These are phyloP conservation scores for Leptodactylus fallax DNA, from an alignment of 2,797 vertebrate species.

Conservation along the genomic window DNA sequence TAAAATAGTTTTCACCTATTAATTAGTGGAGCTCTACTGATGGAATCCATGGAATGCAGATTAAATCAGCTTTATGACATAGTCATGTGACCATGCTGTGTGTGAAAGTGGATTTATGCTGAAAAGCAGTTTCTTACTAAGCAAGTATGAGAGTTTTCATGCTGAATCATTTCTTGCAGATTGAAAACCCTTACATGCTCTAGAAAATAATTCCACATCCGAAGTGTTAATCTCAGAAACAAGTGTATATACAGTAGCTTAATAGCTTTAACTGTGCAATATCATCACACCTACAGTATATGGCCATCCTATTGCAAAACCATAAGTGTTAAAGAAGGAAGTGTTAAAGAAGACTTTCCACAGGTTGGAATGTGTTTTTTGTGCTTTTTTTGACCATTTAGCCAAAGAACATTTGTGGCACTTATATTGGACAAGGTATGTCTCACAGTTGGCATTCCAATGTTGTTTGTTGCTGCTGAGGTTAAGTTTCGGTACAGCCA, in stretches of 20 bases:
- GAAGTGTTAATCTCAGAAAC: background rate
- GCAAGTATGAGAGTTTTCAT: background rate
- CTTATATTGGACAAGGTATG: too few relatives aligned
- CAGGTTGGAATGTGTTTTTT: too few relatives aligned
- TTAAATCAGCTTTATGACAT: constrained; percentile 71
- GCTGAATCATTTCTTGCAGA: background rate
- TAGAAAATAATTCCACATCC: background rate
- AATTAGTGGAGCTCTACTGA: constrained; percentile 74
- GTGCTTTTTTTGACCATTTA: too few relatives aligned
- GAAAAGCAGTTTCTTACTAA: constrained; percentile 66
- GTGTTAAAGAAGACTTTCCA: too few relatives aligned
- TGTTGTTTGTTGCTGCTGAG: too few relatives aligned
- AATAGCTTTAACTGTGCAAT: background rate
- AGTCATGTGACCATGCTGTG: constrained; percentile 74
- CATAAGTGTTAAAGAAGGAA: too few relatives aligned
- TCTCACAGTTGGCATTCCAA: too few relatives aligned
- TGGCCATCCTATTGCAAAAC: too few relatives aligned
- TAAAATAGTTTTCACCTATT: constrained; percentile 81
- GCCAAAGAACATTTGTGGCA: too few relatives aligned
- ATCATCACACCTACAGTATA: too few relatives aligned
- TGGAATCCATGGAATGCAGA: constrained; percentile 89
- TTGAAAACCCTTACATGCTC: background rate
- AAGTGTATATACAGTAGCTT: background rate
- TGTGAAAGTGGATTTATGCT: constrained; percentile 68
- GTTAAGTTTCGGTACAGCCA: too few relatives aligned